Evolutionary conservation across 2,113 vertebrate genomes (phyloP).

Genomic region (Sardina pilchardus): DNA sequence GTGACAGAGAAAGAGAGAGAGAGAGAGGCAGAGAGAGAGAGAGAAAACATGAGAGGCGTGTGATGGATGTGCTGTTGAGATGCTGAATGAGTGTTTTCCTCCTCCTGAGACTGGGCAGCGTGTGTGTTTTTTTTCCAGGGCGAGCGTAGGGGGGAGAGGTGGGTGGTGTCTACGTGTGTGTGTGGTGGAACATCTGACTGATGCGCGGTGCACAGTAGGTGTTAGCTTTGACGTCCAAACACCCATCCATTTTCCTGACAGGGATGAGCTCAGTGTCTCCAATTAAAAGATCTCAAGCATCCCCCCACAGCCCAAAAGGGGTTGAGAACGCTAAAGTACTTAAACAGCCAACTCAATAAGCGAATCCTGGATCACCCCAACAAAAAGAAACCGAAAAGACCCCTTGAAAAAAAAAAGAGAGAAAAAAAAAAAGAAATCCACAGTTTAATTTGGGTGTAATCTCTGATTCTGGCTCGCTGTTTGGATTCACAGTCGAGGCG

Average conservation of each 20-base stretch:
- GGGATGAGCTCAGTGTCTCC: background rate
- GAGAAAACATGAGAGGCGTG: background rate
- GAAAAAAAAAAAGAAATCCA: background rate
- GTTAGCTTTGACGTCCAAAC: constrained; percentile 9
- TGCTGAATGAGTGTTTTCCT: background rate
- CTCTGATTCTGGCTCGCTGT: constrained; percentile 35
- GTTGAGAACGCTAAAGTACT: no score
- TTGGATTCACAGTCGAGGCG: constrained; percentile 36
- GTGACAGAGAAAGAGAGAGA: background rate
- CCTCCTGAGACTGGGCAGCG: background rate
- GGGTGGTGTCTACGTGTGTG: background rate
- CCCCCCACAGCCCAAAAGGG: background rate
- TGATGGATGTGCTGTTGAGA: constrained; percentile 6
- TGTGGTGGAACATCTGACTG: background rate
- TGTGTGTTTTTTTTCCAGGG: background rate
- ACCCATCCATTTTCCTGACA: background rate
- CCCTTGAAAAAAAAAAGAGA: constrained; percentile 16
- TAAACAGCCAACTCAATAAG: background rate
- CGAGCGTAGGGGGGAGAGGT: background rate
- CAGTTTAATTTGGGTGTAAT: constrained; percentile 47
- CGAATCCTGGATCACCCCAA: background rate
- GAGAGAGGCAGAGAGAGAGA: constrained; percentile 1
- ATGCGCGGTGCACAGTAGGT: background rate
- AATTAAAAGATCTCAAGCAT: background rate
- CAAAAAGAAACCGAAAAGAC: background rate